Evolutionary conservation across 2,113 vertebrate genomes (phyloP), one percentile per base, ranked within the genome.

Genomic region (Passerina amoena): DNA sequence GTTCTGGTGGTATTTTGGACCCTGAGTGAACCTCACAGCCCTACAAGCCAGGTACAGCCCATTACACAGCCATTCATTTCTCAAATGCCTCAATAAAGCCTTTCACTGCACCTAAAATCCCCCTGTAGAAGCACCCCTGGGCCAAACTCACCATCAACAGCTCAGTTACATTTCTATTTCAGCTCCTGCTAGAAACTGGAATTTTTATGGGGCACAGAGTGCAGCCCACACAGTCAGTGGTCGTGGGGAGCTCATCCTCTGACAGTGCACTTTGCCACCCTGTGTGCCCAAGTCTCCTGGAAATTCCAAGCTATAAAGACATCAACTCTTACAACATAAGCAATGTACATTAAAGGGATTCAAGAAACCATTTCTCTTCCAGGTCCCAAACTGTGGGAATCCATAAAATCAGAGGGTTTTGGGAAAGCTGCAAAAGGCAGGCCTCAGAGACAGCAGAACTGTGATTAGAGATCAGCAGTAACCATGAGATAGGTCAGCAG

Each of bases 181-280:
- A 83, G 35, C 30, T 59, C 31, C 48, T 69, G 15, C 53, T 66
- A 22, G 80, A 50, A 88, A 70, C 0, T 5, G 27, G 30, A 7
- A 53, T 63, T 53, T 79, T 24, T 44, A 42, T 5, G 8, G 14
- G n/a, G 38, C n/a, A 24, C 47, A 54, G 88, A 47, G 0, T n/a
- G 70, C 47, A 37, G 69, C 60, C 75, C 64, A 35, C 72, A 30
- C 42, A 47, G 71, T 3, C 48, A 44, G 40, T 2, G 10, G 9
- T 25, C 4, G 0, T 12, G 8, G 13, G 10, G 6, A 80, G 61
- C 44, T 37, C 2, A 0, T 7, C 2, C 31, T 23, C 1, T 8
- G 54, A 33, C 19, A 54, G n/a, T 5, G 21, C 1, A 7, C 17
- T 80, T 45, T 45, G 38, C 12, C 66, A 48, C 2, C 1, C 3